Evolutionary conservation across 1,140 invertebrate genomes (phyloP).

Genomic region (Antheraea mylitta): DNA sequence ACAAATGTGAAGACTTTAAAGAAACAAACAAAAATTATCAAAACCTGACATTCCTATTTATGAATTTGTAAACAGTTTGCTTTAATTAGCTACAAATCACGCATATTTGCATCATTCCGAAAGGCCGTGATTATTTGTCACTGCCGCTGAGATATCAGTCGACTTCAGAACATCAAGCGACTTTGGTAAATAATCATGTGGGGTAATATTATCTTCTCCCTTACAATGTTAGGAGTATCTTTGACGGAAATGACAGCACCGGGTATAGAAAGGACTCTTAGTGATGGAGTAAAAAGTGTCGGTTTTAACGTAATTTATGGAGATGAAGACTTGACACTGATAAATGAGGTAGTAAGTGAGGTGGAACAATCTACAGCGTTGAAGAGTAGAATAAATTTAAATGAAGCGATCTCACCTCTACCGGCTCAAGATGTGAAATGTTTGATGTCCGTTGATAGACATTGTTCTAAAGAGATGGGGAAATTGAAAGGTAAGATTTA

Average conservation of each 20-base stretch:
- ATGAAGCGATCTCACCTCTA: conserved; percentile 42
- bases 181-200: conserved; percentile 40
- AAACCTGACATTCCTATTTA: conserved; percentile 33
- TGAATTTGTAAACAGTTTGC: conserved; percentile 21
- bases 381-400: conserved; percentile 40
- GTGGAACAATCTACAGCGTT: conserved; percentile 39
- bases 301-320: conserved; percentile 55
- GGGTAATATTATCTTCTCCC: conserved; percentile 18
- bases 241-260: conserved; percentile 32
- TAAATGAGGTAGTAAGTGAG: conserved; percentile 54
- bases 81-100: conserved; percentile 22
- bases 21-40: conserved; percentile 14
- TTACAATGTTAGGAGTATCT: conserved; percentile 14
- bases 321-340: conserved; percentile 50
- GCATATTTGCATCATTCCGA: conserved; percentile 23
- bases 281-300: conserved; percentile 44
- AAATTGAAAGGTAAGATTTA: conserved; percentile 53
- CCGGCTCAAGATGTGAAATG: conserved; percentile 61
- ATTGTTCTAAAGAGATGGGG: conserved; percentile 56
- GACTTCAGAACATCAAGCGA: conserved; percentile 16
- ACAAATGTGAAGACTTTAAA: background rate
- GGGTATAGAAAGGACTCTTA: conserved; percentile 44
- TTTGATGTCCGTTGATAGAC: conserved; percentile 60
- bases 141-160: conserved; percentile 4
- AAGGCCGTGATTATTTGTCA: background rate